phyloP scores from a whole-genome alignment of 2,113 vertebrate genomes.

The Acanthochromis polyacanthus region DNA sequence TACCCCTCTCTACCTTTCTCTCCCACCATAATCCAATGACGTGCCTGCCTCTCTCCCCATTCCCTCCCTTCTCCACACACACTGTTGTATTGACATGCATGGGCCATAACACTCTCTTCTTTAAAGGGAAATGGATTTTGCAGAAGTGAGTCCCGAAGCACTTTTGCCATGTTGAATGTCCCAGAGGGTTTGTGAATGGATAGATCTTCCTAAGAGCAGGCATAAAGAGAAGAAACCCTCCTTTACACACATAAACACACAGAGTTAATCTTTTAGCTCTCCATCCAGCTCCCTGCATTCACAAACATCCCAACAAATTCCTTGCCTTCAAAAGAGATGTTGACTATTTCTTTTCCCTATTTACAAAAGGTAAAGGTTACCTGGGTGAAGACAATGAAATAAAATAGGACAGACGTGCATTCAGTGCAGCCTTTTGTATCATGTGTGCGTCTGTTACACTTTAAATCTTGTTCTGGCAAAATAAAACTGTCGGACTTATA shows the following conservation, averaged over 20 bases:
- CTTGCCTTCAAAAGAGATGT: conserved; percentile 7
- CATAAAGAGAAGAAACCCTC: conserved; percentile 18
- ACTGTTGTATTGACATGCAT: conserved; percentile 68
- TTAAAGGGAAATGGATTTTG: conserved; percentile 75
- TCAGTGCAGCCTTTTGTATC: conserved; percentile 16
- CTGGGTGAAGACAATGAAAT: background rate
- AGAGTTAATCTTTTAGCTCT: conserved; percentile 30
- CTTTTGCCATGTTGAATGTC: conserved; percentile 65
- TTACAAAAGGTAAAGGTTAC: conserved; percentile 16
- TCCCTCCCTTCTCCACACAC: conserved; percentile 35
- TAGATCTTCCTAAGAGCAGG: conserved; percentile 48
- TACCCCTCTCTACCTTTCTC: conserved; percentile 65
- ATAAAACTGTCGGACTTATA: no score
- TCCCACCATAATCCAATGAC: conserved; percentile 60
- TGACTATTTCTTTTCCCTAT: conserved; percentile 18
- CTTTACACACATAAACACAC: background rate
- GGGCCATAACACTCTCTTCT: conserved; percentile 54
- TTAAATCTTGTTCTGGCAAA: background rate
- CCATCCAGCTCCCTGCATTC: conserved; percentile 7
- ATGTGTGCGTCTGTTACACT: conserved; percentile 31
- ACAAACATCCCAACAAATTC: conserved; percentile 13
- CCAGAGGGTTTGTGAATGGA: conserved; percentile 45
- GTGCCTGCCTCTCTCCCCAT: conserved; percentile 22
- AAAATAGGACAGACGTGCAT: conserved; percentile 13
- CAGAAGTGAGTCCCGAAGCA: conserved; percentile 63